Evolutionary conservation across 1,140 invertebrate genomes (phyloP).

Genomic region (Tyrophagus putrescentiae): DNA sequence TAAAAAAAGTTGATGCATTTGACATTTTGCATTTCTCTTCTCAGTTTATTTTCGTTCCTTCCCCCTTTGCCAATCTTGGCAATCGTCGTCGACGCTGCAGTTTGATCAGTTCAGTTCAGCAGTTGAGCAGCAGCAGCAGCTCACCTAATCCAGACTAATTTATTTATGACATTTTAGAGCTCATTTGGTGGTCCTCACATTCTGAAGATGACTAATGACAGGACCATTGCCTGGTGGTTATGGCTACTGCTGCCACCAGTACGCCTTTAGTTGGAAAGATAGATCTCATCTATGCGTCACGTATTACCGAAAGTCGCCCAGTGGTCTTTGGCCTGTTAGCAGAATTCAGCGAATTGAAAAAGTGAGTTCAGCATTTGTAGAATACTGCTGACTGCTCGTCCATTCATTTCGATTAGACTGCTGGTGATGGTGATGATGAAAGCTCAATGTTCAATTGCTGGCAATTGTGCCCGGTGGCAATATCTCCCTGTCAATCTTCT

Average conservation of each 20-base stretch:
- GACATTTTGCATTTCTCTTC: too few species aligned
- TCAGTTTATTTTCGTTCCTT: too few species aligned
- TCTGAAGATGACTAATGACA: constrained; percentile 8
- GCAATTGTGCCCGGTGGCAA: background rate
- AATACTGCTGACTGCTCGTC: background rate
- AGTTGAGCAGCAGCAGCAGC: too few species aligned
- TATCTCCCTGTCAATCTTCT: background rate
- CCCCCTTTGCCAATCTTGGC: too few species aligned
- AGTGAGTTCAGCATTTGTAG: too few species aligned
- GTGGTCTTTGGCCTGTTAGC: background rate
- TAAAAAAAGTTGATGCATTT: too few species aligned
- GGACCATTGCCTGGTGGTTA: background rate
- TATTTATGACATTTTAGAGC: constrained; percentile 15
- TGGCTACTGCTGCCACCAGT: too few species aligned
- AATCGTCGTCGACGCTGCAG: too few species aligned
- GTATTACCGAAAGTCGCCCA: background rate
- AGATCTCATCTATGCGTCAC: constrained; percentile 13
- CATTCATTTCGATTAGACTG: constrained; percentile 1
- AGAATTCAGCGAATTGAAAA: too few species aligned
- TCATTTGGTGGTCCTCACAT: background rate
- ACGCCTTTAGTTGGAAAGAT: too few species aligned
- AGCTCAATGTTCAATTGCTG: too few species aligned
- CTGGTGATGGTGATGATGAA: background rate
- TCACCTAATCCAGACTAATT: constrained; percentile 6
- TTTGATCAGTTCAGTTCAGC: too few species aligned